Evolutionary conservation across 2,797 vertebrate genomes (phyloP).

Genomic region (Numenius phaeopus): DNA sequence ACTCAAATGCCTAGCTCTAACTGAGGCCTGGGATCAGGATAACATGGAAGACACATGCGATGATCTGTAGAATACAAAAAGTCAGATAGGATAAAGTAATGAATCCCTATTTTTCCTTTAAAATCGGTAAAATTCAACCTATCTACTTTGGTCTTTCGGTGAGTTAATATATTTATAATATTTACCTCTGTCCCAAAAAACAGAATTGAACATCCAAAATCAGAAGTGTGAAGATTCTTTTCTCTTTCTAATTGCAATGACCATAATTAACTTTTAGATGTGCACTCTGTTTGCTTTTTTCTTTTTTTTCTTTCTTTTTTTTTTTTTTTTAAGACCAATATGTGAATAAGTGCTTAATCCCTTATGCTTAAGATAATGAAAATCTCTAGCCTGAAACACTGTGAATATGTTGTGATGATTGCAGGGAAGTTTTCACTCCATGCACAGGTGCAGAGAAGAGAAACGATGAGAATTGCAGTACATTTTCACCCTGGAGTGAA

Average conservation of each 20-base stretch:
- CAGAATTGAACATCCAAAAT: not conserved
- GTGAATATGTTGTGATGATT: not conserved
- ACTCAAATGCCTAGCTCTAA: not conserved
- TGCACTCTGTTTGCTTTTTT: fast-evolving
- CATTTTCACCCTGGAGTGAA: not conserved
- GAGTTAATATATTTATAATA: not conserved
- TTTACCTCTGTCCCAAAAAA: not conserved
- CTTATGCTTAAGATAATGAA: not conserved
- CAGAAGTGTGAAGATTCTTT: not conserved
- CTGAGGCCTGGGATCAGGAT: fast-evolving
- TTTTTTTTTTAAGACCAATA: not conserved
- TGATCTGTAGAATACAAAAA: not conserved
- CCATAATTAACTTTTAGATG: not conserved
- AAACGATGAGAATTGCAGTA: not conserved
- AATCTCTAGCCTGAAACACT: not conserved
- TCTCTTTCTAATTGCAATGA: not conserved
- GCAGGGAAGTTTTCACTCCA: not conserved
- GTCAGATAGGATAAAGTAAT: not conserved
- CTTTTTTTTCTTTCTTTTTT: no score
- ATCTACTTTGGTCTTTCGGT: not conserved
- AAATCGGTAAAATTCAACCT: not conserved
- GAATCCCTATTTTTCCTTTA: not conserved
- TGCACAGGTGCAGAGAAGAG: not conserved
- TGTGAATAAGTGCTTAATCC: not conserved
- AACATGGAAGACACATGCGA: not conserved